These are phyloP conservation scores for Plotosus lineatus DNA, from an alignment of 2,113 vertebrate genomes.

Conservation along the genomic window DNA sequence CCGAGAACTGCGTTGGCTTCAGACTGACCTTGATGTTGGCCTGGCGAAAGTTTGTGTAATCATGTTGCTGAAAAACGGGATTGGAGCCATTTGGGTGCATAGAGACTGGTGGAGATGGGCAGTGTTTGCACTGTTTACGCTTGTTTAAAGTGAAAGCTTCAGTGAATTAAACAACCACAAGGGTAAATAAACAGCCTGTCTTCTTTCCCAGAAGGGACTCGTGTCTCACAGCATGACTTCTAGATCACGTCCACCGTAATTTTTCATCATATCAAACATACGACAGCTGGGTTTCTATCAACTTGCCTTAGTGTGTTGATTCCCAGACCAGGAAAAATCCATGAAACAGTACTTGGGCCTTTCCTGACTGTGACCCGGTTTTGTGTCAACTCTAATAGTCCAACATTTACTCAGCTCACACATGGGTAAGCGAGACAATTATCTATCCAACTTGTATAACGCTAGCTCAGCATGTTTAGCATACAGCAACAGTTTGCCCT, in stretches of 20 bases:
- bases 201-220: not conserved
- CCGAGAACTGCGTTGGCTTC: not conserved
- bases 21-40: conserved; percentile 23
- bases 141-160: conserved; percentile 3
- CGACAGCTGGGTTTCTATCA: not conserved
- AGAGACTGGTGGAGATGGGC: not conserved
- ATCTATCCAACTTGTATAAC: not conserved
- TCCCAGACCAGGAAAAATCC: not conserved
- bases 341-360: not conserved
- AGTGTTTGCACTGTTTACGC: not conserved
- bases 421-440: not conserved
- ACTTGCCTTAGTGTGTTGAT: not conserved
- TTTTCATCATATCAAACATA: not conserved
- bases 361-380: not conserved
- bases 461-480: not conserved
- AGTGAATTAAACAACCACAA: conserved; percentile 14
- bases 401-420: conserved; percentile 7
- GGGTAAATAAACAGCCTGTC: not conserved
- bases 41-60: not conserved
- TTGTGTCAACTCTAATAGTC: not conserved
- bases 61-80: not conserved
- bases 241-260: not conserved
- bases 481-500: not conserved
- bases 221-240: not conserved
- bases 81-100: not conserved